Evolutionary conservation across 2,888 invertebrate species (phyloP), one percentile per base, ranked within the genome.

Genomic region (Cataglyphis altisquamis): DNA sequence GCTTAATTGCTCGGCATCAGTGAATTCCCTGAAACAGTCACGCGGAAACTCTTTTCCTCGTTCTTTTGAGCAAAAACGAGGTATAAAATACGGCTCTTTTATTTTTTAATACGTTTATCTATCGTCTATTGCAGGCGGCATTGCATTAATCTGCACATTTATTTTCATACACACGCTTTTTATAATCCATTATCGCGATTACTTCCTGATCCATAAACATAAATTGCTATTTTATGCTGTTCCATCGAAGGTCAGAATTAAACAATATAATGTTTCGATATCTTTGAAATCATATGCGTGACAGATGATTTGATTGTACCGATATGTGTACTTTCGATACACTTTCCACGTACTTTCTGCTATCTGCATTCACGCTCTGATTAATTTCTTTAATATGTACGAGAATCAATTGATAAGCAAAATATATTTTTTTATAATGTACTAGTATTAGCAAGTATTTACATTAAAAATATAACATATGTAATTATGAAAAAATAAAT

Each of bases 1-100:
- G 78, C 21, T 57, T 72, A 32, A 32, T 78, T 29, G 78, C 64
- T 63, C 21, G 63, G 78, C 78, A 81, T 81, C 63, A 39, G 75
- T 81, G 29, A 52, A 81, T 64, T 55, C 63, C 12, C 18, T 48
- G 39, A 63, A 63, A 78, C 63, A 45, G 3, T 63, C 52, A 75
- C 78, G 78, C 78, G 63, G 81, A 81, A 81, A 81, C 64, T 55
- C 25, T 41, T 72, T 63, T 81, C 62, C 78, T 5, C 29, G 39
- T 63, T 81, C 78, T 55, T 81, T 78, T 63, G 81, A 81, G 81
- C 81, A 64, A 75, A 78, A 75, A 81, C 73, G 73, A 72, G n/a
- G 21, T 68, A 78, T 52, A 36, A 80, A 72, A 5, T 41, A 57
- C 39, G 60, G 32, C 4, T 72, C 60, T 80, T 80, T 73, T 80